Percentiles rank a stretch among this genome's conserved stretches.
Evolutionary conservation across 2,888 invertebrate species (phyloP).

Genomic region (Chrysomela aeneicollis): DNA sequence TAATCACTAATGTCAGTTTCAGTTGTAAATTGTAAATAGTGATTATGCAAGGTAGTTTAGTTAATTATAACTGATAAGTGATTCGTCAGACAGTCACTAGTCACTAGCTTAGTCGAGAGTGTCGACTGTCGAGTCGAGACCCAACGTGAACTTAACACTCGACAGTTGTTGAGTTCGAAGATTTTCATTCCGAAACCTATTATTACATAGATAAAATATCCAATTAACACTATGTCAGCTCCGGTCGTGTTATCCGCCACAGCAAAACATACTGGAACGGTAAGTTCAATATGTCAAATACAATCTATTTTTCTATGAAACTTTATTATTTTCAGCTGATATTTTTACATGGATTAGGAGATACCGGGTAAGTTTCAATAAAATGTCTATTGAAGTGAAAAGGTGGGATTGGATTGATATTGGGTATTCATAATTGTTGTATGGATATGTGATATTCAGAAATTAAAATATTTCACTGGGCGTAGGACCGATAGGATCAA

Average conservation of each 20-base stretch:
- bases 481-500: too few species aligned
- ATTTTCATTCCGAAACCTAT: neutral
- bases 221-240: slow-evolving; percentile 56
- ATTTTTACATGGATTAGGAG: slow-evolving; percentile 94
- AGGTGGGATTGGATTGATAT: neutral
- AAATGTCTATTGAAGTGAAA: too few species aligned
- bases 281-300: slow-evolving; percentile 61
- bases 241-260: slow-evolving; percentile 85
- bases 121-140: neutral
- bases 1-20: too few species aligned
- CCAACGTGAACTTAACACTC: neutral
- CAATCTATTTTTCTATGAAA: neutral
- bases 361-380: slow-evolving; percentile 82
- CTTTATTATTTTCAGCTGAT: slow-evolving; percentile 72
- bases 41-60: too few species aligned
- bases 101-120: too few species aligned
- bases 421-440: too few species aligned
- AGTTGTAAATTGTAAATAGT: too few species aligned
- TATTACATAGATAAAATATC: neutral
- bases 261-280: slow-evolving; percentile 85
- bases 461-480: neutral
- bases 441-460: too few species aligned
- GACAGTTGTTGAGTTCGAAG: too few species aligned
- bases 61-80: too few species aligned
- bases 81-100: too few species aligned